Conservation (phyloP, 2,113 vertebrate species). For the Spea multiplicata region DNA sequence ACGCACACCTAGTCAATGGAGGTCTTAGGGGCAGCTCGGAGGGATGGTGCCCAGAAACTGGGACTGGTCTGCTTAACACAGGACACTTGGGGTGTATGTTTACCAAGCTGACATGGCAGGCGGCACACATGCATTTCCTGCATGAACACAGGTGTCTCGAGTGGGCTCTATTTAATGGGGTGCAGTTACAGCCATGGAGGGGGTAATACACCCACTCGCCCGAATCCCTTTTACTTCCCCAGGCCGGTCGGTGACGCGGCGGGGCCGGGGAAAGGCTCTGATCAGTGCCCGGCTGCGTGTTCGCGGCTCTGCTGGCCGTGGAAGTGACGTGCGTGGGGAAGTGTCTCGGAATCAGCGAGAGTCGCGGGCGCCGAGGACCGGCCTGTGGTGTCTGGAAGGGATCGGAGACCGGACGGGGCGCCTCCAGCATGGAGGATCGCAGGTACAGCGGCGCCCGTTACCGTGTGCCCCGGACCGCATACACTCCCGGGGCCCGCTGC, state of each 20-base stretch:
- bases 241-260: too few species aligned
- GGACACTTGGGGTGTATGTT: too few species aligned
- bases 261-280: not conserved
- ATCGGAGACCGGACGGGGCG: not conserved
- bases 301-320: not conserved
- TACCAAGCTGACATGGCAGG: too few species aligned
- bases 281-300: not conserved
- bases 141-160: too few species aligned
- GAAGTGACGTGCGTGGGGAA: constrained; percentile 1
- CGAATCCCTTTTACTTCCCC: not conserved
- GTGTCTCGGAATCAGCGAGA: not conserved
- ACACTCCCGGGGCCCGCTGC: not conserved
- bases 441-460: not conserved
- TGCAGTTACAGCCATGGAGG: not conserved
- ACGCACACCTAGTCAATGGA: too few species aligned
- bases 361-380: too few species aligned
- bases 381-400: not conserved
- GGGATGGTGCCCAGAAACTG: too few species aligned
- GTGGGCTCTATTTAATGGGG: too few species aligned
- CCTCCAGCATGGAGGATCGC: constrained; percentile 31
- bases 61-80: too few species aligned
- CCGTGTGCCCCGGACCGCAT: not conserved
- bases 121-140: too few species aligned
- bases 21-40: too few species aligned
- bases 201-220: not conserved